Percentiles rank a stretch among this genome's conserved stretches.
Conservation (phyloP, 2,797 vertebrate genomes). For the Petrocephalus schoutedeni region DNA sequence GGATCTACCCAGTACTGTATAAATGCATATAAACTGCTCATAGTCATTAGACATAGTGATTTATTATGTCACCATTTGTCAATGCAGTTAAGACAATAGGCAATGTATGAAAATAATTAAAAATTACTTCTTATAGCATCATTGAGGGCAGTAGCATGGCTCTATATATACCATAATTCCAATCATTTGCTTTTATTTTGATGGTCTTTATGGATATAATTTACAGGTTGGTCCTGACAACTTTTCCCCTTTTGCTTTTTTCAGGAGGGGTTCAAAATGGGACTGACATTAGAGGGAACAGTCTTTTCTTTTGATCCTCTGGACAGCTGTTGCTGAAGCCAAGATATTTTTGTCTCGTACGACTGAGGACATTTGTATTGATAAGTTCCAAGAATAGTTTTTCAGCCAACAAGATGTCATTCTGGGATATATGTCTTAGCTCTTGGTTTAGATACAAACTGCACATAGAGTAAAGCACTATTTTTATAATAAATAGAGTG, state of each 20-base stretch:
- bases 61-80: not conserved
- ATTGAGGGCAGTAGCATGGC: not conserved
- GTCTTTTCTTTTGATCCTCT: slow-evolving; percentile 91
- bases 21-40: not conserved
- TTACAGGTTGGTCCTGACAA: not conserved
- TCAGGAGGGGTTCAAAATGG: slow-evolving; percentile 99
- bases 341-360: slow-evolving; percentile 47
- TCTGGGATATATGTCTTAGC: slow-evolving; percentile 60
- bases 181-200: not conserved
- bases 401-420: slow-evolving; percentile 59
- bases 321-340: slow-evolving; percentile 87
- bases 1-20: not conserved
- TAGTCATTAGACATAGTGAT: not conserved
- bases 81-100: not conserved
- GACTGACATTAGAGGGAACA: slow-evolving; percentile 97
- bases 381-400: slow-evolving; percentile 62
- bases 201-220: not conserved
- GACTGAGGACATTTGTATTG: slow-evolving; percentile 57
- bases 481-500: slow-evolving; percentile 63
- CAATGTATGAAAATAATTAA: not conserved
- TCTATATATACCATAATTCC: not conserved
- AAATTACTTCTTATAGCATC: not conserved
- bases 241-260: slow-evolving; percentile 49
- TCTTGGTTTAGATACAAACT: slow-evolving; percentile 56
- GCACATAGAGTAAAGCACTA: slow-evolving; percentile 60